Conservation (phyloP, 2,113 vertebrate species). For the Mus spicilegus region DNA sequence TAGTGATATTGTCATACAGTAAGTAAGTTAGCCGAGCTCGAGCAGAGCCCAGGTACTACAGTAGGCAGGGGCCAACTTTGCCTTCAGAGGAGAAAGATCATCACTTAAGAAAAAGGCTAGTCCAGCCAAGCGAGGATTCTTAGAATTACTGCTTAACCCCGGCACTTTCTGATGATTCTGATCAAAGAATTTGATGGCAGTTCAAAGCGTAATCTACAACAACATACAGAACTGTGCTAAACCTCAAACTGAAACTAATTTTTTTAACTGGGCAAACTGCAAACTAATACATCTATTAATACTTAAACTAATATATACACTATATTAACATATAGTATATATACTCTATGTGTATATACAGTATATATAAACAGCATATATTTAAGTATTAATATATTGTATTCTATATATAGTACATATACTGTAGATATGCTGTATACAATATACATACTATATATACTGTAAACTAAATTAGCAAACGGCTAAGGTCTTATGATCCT, state of each 20-base stretch:
- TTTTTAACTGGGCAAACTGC: conserved; percentile 14
- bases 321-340: background rate
- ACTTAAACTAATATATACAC: conserved; percentile 1
- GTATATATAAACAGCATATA: background rate
- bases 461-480: conserved; percentile 41
- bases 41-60: background rate
- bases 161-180: background rate
- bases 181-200: conserved; percentile 7
- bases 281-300: conserved; percentile 33
- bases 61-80: background rate
- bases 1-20: background rate
- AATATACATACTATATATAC: background rate
- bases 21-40: background rate
- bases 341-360: too few species aligned
- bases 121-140: background rate
- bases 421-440: too few species aligned
- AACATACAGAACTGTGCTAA: background rate
- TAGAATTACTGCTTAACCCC: background rate
- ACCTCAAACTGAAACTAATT: background rate
- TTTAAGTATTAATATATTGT: background rate
- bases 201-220: conserved; percentile 19
- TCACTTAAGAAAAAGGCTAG: background rate
- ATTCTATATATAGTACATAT: too few species aligned
- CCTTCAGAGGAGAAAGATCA: background rate
- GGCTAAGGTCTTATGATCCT: background rate